Percentiles rank a stretch among this genome's conserved stretches.
phyloP scores from a whole-genome alignment of 2,797 vertebrate genomes.

The Hoplostethus mediterraneus region DNA sequence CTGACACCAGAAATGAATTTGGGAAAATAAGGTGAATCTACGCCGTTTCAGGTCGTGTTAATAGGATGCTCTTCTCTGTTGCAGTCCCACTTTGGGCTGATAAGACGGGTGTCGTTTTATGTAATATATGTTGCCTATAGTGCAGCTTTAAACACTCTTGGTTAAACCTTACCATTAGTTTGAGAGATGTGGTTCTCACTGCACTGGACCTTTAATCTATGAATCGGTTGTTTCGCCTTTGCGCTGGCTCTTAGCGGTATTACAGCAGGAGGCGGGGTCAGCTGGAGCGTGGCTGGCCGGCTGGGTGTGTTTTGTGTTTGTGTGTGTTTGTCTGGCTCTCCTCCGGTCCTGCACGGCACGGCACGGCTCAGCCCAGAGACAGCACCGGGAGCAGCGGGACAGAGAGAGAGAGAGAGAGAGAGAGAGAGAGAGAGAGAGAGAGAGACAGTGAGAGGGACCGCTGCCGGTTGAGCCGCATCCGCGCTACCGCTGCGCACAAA shows the following conservation, averaged over 20 bases:
- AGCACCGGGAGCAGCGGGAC: constrained; percentile 8
- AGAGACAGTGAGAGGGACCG: background rate
- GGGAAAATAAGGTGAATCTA: no score
- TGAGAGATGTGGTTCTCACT: no score
- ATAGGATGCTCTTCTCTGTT: no score
- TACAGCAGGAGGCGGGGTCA: constrained; percentile 62
- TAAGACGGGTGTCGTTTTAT: no score
- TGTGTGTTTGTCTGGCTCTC: constrained; percentile 27
- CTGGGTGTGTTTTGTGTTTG: constrained; percentile 57
- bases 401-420: background rate
- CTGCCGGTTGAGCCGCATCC: background rate
- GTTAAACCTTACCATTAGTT: no score
- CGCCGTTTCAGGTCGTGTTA: no score
- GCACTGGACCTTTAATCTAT: no score
- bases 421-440: background rate
- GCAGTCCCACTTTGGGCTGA: no score
- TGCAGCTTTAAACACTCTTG: no score
- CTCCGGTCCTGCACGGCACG: constrained; percentile 4
- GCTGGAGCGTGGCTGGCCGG: constrained; percentile 52
- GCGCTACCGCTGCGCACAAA: constrained; percentile 1
- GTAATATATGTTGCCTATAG: no score
- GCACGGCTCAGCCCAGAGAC: constrained; percentile 1
- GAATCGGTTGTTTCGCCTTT: background rate
- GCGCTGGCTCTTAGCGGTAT: constrained; percentile 17
- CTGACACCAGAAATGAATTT: no score